These are phyloP conservation scores for Pasiphila rectangulata DNA, from an alignment of 2,888 invertebrate species.

Conservation along the genomic window DNA sequence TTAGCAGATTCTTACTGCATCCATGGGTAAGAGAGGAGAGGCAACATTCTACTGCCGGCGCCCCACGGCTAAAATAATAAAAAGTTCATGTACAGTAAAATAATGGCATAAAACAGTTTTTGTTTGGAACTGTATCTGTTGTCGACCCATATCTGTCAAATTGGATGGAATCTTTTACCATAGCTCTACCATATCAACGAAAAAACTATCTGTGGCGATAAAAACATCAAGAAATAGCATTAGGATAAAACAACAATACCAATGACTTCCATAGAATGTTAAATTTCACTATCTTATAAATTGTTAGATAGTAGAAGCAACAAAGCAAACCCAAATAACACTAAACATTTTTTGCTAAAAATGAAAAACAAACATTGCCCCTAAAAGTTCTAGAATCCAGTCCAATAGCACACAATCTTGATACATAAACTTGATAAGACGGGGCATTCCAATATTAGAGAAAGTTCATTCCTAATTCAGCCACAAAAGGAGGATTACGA, in stretches of 20 bases:
- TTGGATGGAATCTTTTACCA: too few species aligned
- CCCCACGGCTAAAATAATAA: too few species aligned
- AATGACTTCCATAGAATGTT: too few species aligned
- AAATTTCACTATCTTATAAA: too few species aligned
- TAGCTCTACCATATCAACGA: too few species aligned
- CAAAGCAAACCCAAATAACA: conserved; percentile 2
- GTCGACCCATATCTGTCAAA: neutral
- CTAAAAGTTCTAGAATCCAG: conserved; percentile 6
- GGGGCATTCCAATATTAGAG: conserved; percentile 25
- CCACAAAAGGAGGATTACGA: conserved; percentile 32
- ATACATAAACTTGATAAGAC: conserved; percentile 30
- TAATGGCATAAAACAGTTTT: conserved; percentile 5
- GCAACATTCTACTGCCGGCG: too few species aligned
- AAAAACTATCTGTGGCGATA: too few species aligned
- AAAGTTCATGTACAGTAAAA: conserved; percentile 5
- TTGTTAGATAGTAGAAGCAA: too few species aligned
- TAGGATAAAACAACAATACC: too few species aligned
- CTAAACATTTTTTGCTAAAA: neutral
- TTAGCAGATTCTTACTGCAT: too few species aligned
- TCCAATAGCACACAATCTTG: conserved; percentile 17
- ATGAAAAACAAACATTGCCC: conserved; percentile 1
- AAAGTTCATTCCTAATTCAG: conserved; percentile 30
- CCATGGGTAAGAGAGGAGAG: too few species aligned
- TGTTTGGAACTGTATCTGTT: neutral
- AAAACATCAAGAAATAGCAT: too few species aligned